Base-by-base conservation (phyloP, 2,113 vertebrate species). In the Bombycilla garrulus region DNA sequence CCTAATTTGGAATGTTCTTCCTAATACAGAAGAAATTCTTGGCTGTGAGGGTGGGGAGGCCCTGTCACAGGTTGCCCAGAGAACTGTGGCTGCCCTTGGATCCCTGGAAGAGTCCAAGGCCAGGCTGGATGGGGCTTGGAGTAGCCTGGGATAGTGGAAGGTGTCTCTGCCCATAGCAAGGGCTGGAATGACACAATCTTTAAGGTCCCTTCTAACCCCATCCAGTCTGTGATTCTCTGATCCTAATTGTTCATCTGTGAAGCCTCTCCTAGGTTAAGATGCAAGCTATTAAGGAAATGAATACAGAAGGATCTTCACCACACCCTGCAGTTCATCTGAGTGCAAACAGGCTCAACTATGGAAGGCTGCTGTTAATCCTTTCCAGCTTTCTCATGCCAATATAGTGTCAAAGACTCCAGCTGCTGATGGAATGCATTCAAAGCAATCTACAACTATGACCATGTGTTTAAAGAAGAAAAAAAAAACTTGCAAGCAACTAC, bases 51-150 rank as follows among this genome's bases (percentile, higher is more conserved):
- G 18, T 33, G 62, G 8, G 0, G 4, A 62, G 54, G 31, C 23
- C 51, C 44, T 66, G 60, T 28, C 8, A 69, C 21, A 48, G 31
- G 17, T 0, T 56, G 18, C 31, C 15, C 79, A 62, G 48, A 42
- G 54, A 15, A 6, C 47, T 54, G 54, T 40, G 47, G 54, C 40
- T 61, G 70, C 29, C 25, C 21, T 40, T 56, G 29, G 19, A 76
- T 54, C 70, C 24, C 40, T 69, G 53, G 7, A 0, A 47, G 40
- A 31, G 29, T 11, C n/a, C 40, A 24, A 53, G 53, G 17, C 20
- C n/a, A 16, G 40, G 62, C 0, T 82, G 40, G 20, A 45, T 0
- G 0, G 38, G 45, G 16, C 17, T 67, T 67, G n/a, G 54, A 61
- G n/a, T n/a, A 69, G 0, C 14, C 24, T 69, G n/a, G 40, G 24